Conservation (phyloP, 2,113 vertebrate species). For the Strigops habroptila region DNA sequence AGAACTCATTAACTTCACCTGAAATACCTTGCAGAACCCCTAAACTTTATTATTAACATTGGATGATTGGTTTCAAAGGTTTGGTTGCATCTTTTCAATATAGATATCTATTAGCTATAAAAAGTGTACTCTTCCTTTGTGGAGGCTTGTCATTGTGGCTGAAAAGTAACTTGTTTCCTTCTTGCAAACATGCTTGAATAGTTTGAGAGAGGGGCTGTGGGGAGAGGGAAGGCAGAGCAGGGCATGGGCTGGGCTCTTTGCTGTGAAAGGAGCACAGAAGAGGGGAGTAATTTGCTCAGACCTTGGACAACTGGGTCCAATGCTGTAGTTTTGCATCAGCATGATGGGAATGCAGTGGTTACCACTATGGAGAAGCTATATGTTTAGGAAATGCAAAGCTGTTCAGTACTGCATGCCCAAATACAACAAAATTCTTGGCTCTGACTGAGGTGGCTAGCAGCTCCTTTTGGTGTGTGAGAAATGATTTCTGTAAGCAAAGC, state of each 20-base stretch:
- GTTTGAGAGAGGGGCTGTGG: not conserved
- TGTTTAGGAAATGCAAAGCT: not conserved
- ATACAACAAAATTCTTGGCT: not conserved
- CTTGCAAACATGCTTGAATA: not conserved
- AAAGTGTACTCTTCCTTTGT: not conserved
- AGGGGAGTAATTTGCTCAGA: not conserved
- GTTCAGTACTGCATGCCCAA: not conserved
- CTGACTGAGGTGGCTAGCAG: not conserved
- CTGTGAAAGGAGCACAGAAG: not conserved
- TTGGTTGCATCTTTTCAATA: not conserved
- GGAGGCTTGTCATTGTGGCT: not conserved
- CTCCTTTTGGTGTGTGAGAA: not conserved
- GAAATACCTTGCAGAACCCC: not conserved
- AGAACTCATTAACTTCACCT: not conserved
- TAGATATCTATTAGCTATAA: not conserved
- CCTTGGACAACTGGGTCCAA: not conserved
- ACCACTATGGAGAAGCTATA: not conserved
- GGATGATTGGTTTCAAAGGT: not conserved
- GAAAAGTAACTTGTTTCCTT: not conserved
- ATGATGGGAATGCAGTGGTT: not conserved
- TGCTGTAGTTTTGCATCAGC: not conserved
- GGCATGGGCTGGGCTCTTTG: not conserved
- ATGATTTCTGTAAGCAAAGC: not conserved
- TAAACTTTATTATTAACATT: not conserved
- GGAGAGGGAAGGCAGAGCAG: not conserved